These are phyloP conservation scores for Blastobasis lacticolella DNA, from an alignment of 2,888 invertebrate species.

Conservation along the genomic window DNA sequence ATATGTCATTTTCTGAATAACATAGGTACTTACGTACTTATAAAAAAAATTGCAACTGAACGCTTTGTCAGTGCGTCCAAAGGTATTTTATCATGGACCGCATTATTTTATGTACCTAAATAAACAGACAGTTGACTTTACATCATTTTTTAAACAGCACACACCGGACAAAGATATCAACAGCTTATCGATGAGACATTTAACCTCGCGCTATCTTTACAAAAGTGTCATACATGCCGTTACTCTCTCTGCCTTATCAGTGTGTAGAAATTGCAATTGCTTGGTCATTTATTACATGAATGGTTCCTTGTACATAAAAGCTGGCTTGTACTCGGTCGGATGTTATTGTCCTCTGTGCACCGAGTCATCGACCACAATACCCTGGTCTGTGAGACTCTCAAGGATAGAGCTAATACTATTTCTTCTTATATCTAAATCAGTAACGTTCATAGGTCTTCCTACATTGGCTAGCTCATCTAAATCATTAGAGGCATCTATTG, in stretches of 20 bases:
- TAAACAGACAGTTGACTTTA: no score
- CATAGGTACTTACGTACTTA: no score
- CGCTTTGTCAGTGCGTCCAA: no score
- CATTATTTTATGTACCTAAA: no score
- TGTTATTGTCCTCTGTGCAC: conserved; percentile 21
- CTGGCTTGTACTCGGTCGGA: conserved; percentile 19
- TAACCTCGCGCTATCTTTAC: conserved; percentile 39
- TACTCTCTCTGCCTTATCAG: conserved; percentile 33
- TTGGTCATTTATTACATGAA: conserved; percentile 21
- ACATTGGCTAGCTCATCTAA: not conserved
- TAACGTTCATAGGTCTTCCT: not conserved
- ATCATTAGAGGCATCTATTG: not conserved
- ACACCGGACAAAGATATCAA: conserved; percentile 25
- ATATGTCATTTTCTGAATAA: no score
- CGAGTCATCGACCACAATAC: no score
- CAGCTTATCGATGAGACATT: conserved; percentile 36
- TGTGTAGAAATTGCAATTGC: conserved; percentile 39
- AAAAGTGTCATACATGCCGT: conserved; percentile 52
- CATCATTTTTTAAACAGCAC: not conserved
- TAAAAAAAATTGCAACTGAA: no score
- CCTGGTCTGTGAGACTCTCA: no score
- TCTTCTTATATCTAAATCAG: not conserved
- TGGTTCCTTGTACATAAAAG: conserved; percentile 5
- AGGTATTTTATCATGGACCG: no score
- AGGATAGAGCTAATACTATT: no score